Evolutionary conservation across 2,797 vertebrate species (phyloP).

Genomic region (Falco biarmicus): DNA sequence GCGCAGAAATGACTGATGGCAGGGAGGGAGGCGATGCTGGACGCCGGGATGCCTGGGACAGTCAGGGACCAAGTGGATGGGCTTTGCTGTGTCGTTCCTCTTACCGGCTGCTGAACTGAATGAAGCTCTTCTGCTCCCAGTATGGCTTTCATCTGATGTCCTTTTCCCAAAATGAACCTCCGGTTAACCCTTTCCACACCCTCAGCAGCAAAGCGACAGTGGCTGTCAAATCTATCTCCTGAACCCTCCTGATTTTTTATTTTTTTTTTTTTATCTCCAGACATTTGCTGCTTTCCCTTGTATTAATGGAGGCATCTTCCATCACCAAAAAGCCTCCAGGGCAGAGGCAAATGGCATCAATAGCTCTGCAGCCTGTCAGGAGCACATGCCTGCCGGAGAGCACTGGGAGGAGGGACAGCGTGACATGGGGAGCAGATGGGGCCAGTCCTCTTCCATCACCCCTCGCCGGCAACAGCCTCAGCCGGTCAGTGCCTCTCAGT

Average conservation of each 20-base stretch:
- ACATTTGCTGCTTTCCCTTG: neutral
- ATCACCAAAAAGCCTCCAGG: neutral
- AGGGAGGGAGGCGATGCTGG: neutral
- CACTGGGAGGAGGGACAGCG: neutral
- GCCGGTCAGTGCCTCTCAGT: fast-evolving
- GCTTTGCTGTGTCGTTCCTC: fast-evolving
- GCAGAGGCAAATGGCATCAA: neutral
- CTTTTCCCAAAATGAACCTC: neutral
- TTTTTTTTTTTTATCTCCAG: neutral
- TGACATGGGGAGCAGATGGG: neutral
- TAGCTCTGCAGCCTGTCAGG: neutral
- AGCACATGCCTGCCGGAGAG: neutral
- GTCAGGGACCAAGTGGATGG: fast-evolving
- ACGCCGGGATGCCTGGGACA: fast-evolving
- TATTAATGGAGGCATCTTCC: neutral
- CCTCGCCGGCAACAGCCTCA: neutral
- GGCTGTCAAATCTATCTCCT: neutral
- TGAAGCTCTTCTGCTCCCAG: neutral
- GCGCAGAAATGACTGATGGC: neutral
- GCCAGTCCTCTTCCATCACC: neutral
- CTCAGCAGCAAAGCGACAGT: fast-evolving
- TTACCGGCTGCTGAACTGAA: fast-evolving
- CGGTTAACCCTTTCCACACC: neutral
- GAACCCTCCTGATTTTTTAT: neutral
- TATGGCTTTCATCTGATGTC: neutral